These are phyloP conservation scores for Chiroxiphia lanceolata DNA, from an alignment of 2,797 vertebrate genomes.

Conservation along the genomic window DNA sequence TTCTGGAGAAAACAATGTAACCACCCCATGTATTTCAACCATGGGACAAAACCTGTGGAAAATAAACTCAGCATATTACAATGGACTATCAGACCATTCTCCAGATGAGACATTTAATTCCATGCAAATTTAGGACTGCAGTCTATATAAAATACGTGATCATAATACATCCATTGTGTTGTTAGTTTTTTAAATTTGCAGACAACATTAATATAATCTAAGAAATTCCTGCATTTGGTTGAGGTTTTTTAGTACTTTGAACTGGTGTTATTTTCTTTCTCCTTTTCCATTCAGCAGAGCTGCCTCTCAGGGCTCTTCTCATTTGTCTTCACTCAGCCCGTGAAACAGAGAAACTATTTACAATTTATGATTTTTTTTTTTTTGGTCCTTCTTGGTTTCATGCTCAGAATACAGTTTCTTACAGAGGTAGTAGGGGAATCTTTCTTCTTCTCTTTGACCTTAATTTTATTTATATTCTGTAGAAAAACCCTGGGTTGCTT, in stretches of 20 bases:
- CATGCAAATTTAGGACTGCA: not conserved
- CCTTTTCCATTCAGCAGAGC: not conserved
- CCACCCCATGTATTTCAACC: not conserved
- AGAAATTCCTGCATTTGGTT: not conserved
- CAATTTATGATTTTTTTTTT: not conserved
- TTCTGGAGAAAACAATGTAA: not conserved
- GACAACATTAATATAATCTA: not conserved
- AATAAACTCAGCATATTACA: not conserved
- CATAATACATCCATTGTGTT: not conserved
- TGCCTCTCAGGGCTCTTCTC: not conserved
- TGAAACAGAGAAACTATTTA: not conserved
- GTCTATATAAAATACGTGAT: not conserved
- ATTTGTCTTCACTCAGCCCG: not conserved
- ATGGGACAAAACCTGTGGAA: not conserved
- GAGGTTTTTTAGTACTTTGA: not conserved
- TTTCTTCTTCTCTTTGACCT: not conserved
- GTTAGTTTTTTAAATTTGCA: not conserved
- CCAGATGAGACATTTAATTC: not conserved
- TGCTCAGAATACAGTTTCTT: not conserved
- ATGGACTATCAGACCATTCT: not conserved
- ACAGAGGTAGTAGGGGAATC: not conserved
- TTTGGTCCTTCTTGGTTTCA: not conserved
- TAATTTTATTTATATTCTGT: not conserved
- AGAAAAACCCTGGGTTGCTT: not conserved
- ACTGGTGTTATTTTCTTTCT: not conserved